Percentiles rank a stretch among this genome's conserved stretches.
phyloP scores from a whole-genome alignment of 2,113 vertebrate genomes.

The Sebastes schlegelii region DNA sequence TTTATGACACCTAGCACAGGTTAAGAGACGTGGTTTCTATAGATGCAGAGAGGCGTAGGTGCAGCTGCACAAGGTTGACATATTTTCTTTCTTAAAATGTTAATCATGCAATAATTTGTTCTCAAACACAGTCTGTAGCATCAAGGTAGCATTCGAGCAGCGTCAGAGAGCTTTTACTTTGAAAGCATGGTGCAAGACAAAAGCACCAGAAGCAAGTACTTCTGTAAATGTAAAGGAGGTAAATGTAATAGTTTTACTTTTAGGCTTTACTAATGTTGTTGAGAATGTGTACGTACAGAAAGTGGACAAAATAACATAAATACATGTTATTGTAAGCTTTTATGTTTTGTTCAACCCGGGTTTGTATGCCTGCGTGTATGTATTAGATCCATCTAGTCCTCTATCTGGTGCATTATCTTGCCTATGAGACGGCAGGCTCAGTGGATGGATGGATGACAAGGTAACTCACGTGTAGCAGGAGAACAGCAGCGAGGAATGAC shows the following conservation, averaged over 20 bases:
- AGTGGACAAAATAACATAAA: not conserved
- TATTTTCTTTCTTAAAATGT: conserved; percentile 1
- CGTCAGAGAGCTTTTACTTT: conserved; percentile 5
- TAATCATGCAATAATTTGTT: conserved; percentile 8
- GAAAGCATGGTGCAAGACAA: not conserved
- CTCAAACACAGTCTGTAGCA: not conserved
- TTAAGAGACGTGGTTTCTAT: not conserved
- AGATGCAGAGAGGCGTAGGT: conserved; percentile 3
- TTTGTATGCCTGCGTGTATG: not conserved
- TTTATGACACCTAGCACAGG: conserved; percentile 27
- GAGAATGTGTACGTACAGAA: not conserved
- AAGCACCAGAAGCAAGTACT: not conserved
- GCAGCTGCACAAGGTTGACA: not conserved
- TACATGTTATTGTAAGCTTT: not conserved
- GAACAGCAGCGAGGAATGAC: conserved; percentile 96
- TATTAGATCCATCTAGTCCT: not conserved
- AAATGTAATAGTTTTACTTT: not conserved
- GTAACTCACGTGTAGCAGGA: conserved; percentile 95
- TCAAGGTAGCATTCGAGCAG: not conserved
- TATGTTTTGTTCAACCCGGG: not conserved
- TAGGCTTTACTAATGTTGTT: not conserved
- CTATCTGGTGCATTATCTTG: not conserved
- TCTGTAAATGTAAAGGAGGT: not conserved
- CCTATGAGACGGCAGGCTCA: not conserved
- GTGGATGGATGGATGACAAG: not conserved